phyloP scores from a whole-genome alignment of 2,113 vertebrate species.

The Sisor rabdophorus region DNA sequence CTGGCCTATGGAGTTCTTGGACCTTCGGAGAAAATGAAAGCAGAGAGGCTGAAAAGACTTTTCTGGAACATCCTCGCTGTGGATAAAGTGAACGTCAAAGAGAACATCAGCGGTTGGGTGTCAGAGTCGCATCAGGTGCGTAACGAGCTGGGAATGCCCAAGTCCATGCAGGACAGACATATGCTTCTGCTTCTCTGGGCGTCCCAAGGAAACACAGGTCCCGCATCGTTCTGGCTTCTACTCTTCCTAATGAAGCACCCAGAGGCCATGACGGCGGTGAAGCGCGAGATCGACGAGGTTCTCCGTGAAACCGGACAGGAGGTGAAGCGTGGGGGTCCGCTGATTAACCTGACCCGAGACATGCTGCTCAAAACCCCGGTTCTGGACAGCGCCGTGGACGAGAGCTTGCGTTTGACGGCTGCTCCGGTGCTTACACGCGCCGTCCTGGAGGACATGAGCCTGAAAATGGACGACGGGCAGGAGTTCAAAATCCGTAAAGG shows the following conservation, averaged over 20 bases:
- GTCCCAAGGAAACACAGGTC: constrained; percentile 86
- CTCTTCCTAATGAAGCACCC: constrained; percentile 81
- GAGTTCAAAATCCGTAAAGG: constrained; percentile 72
- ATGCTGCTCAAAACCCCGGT: constrained; percentile 73
- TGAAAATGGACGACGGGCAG: constrained; percentile 68
- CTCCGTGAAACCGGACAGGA: constrained; percentile 66
- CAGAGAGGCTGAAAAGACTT: constrained; percentile 63
- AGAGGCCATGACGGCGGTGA: constrained; percentile 80
- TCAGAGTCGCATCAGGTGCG: constrained; percentile 62
- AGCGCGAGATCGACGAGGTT: constrained; percentile 69
- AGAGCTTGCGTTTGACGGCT: constrained; percentile 75
- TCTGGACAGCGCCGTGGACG: constrained; percentile 86
- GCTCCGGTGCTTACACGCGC: constrained; percentile 74
- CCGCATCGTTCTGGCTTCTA: constrained; percentile 85
- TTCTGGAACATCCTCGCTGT: constrained; percentile 77
- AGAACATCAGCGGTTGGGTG: constrained; percentile 82
- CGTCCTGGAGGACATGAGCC: constrained; percentile 65
- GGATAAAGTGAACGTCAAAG: constrained; percentile 62
- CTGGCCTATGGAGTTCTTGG: constrained; percentile 72
- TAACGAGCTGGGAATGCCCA: constrained; percentile 55
- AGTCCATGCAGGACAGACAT: constrained; percentile 73
- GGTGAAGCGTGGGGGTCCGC: constrained; percentile 50
- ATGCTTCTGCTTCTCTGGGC: constrained; percentile 90
- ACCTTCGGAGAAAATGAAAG: constrained; percentile 68
- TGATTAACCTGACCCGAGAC: constrained; percentile 64